Evolutionary conservation across 2,888 invertebrate species (phyloP), one percentile per base, ranked within the genome.

Genomic region (Drosophila lacicola): DNA sequence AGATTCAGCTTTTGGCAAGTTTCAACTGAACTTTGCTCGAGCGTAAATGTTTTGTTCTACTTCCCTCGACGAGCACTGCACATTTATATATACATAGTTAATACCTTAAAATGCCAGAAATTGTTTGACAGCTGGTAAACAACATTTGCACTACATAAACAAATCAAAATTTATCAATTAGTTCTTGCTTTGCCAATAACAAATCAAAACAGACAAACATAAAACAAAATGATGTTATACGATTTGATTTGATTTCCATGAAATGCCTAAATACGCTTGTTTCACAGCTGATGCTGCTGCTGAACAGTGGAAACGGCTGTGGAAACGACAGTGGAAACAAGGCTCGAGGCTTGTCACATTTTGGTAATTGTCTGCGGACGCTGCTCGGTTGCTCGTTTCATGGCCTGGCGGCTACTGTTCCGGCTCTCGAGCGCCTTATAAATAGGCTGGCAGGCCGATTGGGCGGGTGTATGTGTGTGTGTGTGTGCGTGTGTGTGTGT

Each of bases 121-220:
- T 46, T 64, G 54, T 61, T 65, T 77, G 76, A 76, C 76, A 76
- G 72, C 33, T 44, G 55, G 60, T 76, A 76, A 76, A 76, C 76
- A 76, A 70, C 53, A 69, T 74, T 70, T 51, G 33, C 49, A 37
- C 45, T 45, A 19, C 56, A 58, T 76, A 76, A 76, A 76, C 76
- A 76, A 77, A 77, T 65, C 55, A 69, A 60, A 75, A 65, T 73
- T 77, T 47, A 73, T 73, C 77, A 77, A 76, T 76, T 73, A 73
- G 65, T 57, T 73, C 41, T 39, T 5, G 61, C 55, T 19, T 55
- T 63, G 73, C 53, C 72, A 72, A 72, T 60, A 71, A 67, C 72
- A 75, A 64, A 68, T 76, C 72, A 71, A 60, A 74, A 57, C 34
- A 21, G 41, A 45, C 11, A 13, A 39, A 55, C 41, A 41, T 8